Conservation (phyloP, 2,113 vertebrate species). For the Petaurus breviceps region DNA sequence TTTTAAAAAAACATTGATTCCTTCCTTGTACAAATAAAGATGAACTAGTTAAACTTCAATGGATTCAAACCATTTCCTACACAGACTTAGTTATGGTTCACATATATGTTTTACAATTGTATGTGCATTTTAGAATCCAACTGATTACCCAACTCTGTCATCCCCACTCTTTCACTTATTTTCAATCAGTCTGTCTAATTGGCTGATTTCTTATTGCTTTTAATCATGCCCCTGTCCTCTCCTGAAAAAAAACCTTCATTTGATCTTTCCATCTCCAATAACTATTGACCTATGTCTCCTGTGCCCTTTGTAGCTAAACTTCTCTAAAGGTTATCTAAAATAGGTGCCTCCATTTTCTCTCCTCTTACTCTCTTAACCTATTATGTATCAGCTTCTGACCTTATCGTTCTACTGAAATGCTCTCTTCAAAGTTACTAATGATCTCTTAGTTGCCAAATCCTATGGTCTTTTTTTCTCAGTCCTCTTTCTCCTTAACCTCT, state of each 20-base stretch:
- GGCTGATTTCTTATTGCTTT: not conserved
- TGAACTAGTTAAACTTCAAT: conserved; percentile 37
- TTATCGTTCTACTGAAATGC: not conserved
- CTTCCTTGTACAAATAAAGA: conserved; percentile 5
- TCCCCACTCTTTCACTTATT: not conserved
- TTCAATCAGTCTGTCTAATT: not conserved
- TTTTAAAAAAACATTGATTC: conserved; percentile 38
- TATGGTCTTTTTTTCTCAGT: too few relatives aligned
- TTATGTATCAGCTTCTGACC: not conserved
- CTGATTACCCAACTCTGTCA: not conserved
- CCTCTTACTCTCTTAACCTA: not conserved
- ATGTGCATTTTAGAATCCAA: conserved; percentile 16
- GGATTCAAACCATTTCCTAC: conserved; percentile 2
- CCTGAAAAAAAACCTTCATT: not conserved
- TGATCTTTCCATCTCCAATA: not conserved
- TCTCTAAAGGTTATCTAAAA: not conserved
- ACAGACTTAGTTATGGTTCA: conserved; percentile 42
- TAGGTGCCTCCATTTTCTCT: not conserved
- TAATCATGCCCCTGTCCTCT: not conserved
- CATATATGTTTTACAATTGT: conserved; percentile 29
- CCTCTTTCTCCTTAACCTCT: too few relatives aligned
- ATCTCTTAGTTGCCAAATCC: too few relatives aligned
- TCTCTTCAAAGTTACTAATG: too few relatives aligned
- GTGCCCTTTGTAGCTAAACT: not conserved
- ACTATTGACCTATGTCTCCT: not conserved